A percentile compares a stretch with the other conserved stretches of the same genome.
Conservation (phyloP, 2,797 vertebrate genomes). For the Premnoplex brunnescens region DNA sequence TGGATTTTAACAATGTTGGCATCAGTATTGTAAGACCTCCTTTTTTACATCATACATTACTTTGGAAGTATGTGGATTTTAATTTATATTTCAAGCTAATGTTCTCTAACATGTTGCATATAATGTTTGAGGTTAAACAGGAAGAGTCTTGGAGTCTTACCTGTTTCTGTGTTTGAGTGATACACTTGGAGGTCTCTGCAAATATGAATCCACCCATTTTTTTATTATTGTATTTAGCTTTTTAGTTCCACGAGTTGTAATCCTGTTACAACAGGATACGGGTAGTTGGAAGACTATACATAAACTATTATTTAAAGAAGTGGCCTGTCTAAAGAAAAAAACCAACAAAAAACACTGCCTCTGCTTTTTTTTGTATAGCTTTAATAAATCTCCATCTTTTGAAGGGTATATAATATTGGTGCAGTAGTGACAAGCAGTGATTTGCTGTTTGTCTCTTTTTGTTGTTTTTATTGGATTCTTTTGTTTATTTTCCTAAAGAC, state of each 20-base stretch:
- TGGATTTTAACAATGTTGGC: slow-evolving; percentile 36
- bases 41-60: background rate
- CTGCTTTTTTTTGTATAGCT: slow-evolving; percentile 59
- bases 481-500: slow-evolving; percentile 5
- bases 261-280: slow-evolving; percentile 48
- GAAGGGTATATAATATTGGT: slow-evolving; percentile 34
- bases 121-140: background rate
- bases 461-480: background rate
- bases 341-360: slow-evolving; percentile 43
- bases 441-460: slow-evolving; percentile 37
- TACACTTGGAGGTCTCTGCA: background rate
- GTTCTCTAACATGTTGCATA: background rate
- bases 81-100: background rate
- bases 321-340: slow-evolving; percentile 20
- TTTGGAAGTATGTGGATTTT: background rate
- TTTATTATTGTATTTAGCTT: slow-evolving; percentile 7
- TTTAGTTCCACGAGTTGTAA: slow-evolving; percentile 22
- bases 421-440: slow-evolving; percentile 38
- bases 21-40: slow-evolving; percentile 38
- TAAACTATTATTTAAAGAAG: slow-evolving; percentile 41
- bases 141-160: background rate
- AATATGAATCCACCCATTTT: background rate
- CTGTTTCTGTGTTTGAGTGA: background rate
- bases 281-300: slow-evolving; percentile 51
- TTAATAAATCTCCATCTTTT: slow-evolving; percentile 54